Evolutionary conservation across 2,888 invertebrate species (phyloP).

Genomic region (Hydropsyche betteni): DNA sequence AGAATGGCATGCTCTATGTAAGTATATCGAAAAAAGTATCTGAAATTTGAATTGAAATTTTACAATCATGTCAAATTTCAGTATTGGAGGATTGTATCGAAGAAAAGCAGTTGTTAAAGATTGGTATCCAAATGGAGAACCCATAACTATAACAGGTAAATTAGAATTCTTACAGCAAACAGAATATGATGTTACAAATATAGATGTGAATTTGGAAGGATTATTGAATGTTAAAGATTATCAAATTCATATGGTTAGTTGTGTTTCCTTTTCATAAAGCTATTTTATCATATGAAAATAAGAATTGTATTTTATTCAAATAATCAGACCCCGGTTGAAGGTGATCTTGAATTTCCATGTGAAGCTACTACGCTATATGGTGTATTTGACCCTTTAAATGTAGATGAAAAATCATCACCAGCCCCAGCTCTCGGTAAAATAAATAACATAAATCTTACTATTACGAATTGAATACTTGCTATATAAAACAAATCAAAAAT

Average conservation of each 20-base stretch:
- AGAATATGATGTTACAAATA: slow-evolving; percentile 83
- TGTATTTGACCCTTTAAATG: slow-evolving; percentile 86
- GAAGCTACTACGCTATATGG: slow-evolving; percentile 82
- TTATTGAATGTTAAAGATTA: slow-evolving; percentile 76
- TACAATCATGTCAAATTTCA: slow-evolving; percentile 56
- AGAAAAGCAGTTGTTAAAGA: slow-evolving; percentile 86
- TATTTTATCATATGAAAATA: not conserved
- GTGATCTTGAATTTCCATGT: slow-evolving; percentile 86
- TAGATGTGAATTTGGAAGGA: slow-evolving; percentile 79
- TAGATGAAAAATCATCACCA: slow-evolving; percentile 72
- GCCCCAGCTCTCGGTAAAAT: slow-evolving; percentile 63
- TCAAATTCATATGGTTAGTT: slow-evolving; percentile 79
- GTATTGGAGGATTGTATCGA: slow-evolving; percentile 77
- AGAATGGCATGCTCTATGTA: slow-evolving; percentile 88
- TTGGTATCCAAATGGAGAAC: slow-evolving; percentile 86
- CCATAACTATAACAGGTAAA: slow-evolving; percentile 73
- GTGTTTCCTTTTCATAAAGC: not conserved
- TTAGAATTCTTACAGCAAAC: slow-evolving; percentile 87
- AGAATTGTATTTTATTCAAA: not conserved
- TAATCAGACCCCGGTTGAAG: slow-evolving; percentile 79
- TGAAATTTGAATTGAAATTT: not conserved
- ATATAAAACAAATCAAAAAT: too few relatives aligned
- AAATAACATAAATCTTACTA: not conserved
- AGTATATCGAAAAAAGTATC: slow-evolving; percentile 54
- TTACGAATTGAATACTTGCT: not conserved